phyloP scores from a whole-genome alignment of 2,113 vertebrate genomes.

The Puntigrus tetrazona region DNA sequence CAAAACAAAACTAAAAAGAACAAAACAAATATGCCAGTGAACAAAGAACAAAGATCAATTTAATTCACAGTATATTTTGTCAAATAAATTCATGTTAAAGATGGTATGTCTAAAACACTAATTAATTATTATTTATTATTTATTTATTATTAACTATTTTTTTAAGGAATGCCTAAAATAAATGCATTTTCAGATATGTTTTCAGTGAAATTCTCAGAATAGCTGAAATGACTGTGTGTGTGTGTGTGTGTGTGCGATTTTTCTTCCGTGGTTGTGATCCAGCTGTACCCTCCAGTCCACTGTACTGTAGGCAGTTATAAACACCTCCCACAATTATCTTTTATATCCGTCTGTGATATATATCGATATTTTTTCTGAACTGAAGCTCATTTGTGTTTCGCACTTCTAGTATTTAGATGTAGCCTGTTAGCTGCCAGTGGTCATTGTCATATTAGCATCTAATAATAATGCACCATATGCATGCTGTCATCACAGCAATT shows the following conservation, averaged over 20 bases:
- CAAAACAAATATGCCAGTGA: neutral
- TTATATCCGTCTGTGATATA: no score
- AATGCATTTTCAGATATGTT: no score
- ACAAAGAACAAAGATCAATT: neutral
- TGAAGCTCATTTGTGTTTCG: conserved; percentile 2
- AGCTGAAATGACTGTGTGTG: neutral
- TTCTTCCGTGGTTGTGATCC: conserved; percentile 24
- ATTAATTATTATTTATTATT: no score
- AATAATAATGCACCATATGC: conserved; percentile 23
- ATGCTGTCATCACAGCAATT: conserved; percentile 41
- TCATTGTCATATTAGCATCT: conserved; percentile 40
- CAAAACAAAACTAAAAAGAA: no score
- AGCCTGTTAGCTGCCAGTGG: conserved; percentile 20
- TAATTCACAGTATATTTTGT: neutral
- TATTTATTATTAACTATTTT: no score
- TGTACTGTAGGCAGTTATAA: neutral
- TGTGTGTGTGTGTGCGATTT: no score
- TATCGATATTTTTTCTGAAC: no score
- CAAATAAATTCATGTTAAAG: neutral
- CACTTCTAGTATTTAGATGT: conserved; percentile 21
- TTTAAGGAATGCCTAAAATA: neutral
- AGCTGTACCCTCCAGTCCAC: neutral
- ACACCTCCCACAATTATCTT: neutral
- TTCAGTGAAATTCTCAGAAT: no score
- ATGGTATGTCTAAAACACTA: neutral